Evolutionary conservation across 1,140 invertebrate genomes (phyloP).

Genomic region (Sinella curviseta): DNA sequence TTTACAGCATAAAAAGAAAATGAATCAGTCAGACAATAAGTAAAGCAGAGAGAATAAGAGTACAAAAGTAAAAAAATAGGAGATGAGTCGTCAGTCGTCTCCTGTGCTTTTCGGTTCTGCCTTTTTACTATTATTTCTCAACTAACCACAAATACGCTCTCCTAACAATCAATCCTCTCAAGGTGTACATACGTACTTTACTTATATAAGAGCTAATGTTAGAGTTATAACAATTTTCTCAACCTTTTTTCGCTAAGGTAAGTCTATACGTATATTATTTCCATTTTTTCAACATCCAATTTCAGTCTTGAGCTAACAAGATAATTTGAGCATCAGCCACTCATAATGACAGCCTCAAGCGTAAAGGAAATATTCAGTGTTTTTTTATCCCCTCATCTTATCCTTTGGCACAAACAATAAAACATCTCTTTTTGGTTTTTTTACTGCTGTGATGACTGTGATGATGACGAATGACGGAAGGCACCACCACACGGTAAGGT

Average conservation of each 20-base stretch:
- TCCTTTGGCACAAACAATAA: constrained; percentile 25
- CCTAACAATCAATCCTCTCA: not conserved
- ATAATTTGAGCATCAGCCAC: constrained; percentile 27
- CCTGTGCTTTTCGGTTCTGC: not conserved
- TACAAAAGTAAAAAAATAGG: constrained; percentile 2
- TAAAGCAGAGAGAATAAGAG: not conserved
- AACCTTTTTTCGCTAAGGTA: not conserved
- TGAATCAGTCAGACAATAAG: constrained; percentile 12
- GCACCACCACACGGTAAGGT: constrained; percentile 7
- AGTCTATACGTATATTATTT: not conserved
- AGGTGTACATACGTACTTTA: not conserved
- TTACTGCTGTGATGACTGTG: constrained; percentile 18
- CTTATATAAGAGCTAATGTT: no score
- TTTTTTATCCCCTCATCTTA: constrained; percentile 1
- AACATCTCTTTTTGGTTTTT: constrained; percentile 18
- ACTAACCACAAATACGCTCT: constrained; percentile 23
- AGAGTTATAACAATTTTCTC: not conserved
- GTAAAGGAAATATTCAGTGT: constrained; percentile 12
- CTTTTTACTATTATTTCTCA: not conserved
- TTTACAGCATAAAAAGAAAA: constrained; percentile 1
- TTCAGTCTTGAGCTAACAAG: constrained; percentile 27
- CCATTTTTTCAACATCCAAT: constrained; percentile 7
- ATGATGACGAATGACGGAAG: constrained; percentile 26
- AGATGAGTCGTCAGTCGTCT: constrained; percentile 20
- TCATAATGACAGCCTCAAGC: constrained; percentile 24